Evolutionary conservation across 37 sponge, comb jelly and placozoan species (phyloP).

Genomic region (Geodia barretti): DNA sequence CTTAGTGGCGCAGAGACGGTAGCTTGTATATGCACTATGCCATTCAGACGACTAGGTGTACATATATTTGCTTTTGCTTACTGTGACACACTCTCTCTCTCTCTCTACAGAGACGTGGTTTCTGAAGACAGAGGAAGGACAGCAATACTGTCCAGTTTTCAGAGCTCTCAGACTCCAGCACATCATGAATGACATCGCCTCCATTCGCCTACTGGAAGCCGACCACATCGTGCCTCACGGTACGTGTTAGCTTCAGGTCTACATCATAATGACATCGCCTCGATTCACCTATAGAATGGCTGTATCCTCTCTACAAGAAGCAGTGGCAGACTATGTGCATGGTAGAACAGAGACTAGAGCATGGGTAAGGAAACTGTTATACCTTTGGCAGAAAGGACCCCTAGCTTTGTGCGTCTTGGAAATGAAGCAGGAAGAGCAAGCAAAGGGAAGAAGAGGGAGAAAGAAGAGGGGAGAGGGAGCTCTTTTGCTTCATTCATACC

Average conservation of each 20-base stretch:
- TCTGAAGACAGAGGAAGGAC: conserved; percentile 48
- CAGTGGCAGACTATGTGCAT: conserved; percentile 76
- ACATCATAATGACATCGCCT: neutral
- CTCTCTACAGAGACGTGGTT: conserved; percentile 1
- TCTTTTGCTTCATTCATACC: no score
- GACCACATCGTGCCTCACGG: conserved; percentile 73
- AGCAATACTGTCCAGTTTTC: conserved; percentile 35
- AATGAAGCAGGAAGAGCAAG: no score
- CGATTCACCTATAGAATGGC: conserved; percentile 53
- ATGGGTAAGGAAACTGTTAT: conserved; percentile 65
- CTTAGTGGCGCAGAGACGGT: no score
- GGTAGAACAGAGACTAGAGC: conserved; percentile 66
- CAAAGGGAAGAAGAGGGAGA: no score
- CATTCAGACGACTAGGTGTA: neutral
- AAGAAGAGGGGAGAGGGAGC: no score
- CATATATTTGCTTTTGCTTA: neutral
- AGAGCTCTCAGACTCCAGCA: conserved; percentile 40
- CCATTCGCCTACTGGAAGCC: conserved; percentile 38
- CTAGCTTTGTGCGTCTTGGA: no score
- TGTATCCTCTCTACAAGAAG: conserved; percentile 47
- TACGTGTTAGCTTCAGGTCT: conserved; percentile 6
- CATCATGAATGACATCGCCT: conserved; percentile 63
- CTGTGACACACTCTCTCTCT: neutral
- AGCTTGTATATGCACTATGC: no score
- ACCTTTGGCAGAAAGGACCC: no score